A percentile compares a stretch with the other conserved stretches of the same genome.
Evolutionary conservation across 2,797 vertebrate genomes (phyloP).

Genomic region (Potorous gilbertii): DNA sequence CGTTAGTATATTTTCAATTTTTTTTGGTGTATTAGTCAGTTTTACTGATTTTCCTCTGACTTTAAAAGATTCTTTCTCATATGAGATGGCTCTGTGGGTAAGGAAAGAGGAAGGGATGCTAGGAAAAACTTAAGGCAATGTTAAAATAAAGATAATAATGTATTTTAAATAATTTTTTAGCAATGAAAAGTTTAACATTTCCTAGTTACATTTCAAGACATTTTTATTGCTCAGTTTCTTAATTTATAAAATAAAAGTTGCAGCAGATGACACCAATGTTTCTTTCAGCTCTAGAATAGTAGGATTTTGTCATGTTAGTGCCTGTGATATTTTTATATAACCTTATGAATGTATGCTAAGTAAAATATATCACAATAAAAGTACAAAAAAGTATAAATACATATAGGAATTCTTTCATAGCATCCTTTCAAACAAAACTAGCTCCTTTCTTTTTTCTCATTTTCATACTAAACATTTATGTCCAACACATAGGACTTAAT

Average conservation of each 20-base stretch:
- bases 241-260: neutral
- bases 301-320: neutral
- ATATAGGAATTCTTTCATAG: neutral
- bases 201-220: neutral
- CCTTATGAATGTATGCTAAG: neutral
- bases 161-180: neutral
- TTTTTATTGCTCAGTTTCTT: neutral
- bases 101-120: neutral
- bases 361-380: neutral
- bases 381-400: neutral
- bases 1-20: neutral
- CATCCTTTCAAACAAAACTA: neutral
- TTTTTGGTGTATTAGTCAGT: neutral
- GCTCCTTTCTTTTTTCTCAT: neutral
- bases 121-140: neutral
- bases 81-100: neutral
- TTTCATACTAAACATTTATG: neutral
- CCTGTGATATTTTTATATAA: neutral
- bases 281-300: neutral
- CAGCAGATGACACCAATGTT: neutral
- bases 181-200: neutral
- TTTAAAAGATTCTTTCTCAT: neutral
- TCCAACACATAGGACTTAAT: neutral
- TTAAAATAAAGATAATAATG: neutral
- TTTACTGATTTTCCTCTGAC: neutral